These are phyloP conservation scores for Sylvia borin DNA, from an alignment of 2,797 vertebrate genomes.

Conservation along the genomic window DNA sequence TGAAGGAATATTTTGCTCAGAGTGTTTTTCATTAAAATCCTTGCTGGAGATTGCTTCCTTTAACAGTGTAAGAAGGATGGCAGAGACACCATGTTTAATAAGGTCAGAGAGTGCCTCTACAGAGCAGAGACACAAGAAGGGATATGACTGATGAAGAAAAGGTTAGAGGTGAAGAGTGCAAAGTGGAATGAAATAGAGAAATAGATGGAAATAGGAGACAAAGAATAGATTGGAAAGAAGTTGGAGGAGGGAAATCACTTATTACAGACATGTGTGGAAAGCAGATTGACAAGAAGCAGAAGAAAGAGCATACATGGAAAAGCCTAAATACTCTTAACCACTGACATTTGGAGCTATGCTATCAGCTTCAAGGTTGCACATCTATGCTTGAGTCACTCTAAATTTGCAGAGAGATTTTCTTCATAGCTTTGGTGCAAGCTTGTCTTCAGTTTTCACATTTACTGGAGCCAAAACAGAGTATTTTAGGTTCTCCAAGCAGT, in stretches of 20 bases:
- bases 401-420: not conserved
- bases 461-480: not conserved
- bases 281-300: conserved; percentile 6
- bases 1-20: not conserved
- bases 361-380: not conserved
- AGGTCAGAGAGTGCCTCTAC: conserved; percentile 18
- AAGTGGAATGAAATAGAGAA: conserved; percentile 35
- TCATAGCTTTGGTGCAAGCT: not conserved
- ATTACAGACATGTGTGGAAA: conserved; percentile 22
- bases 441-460: conserved; percentile 17
- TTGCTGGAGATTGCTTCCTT: not conserved
- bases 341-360: conserved; percentile 24
- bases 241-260: not conserved
- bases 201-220: conserved; percentile 32
- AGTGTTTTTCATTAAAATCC: conserved; percentile 56
- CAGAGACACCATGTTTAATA: not conserved
- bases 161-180: conserved; percentile 41
- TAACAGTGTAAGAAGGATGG: not conserved
- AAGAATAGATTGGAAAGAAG: conserved; percentile 23
- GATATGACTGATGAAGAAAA: conserved; percentile 39
- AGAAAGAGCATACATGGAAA: conserved; percentile 18
- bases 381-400: not conserved
- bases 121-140: not conserved
- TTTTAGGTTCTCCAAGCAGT: not conserved
- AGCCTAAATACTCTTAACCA: not conserved